Evolutionary conservation across 2,113 vertebrate genomes (phyloP).

Genomic region (Rhinolophus sinicus): DNA sequence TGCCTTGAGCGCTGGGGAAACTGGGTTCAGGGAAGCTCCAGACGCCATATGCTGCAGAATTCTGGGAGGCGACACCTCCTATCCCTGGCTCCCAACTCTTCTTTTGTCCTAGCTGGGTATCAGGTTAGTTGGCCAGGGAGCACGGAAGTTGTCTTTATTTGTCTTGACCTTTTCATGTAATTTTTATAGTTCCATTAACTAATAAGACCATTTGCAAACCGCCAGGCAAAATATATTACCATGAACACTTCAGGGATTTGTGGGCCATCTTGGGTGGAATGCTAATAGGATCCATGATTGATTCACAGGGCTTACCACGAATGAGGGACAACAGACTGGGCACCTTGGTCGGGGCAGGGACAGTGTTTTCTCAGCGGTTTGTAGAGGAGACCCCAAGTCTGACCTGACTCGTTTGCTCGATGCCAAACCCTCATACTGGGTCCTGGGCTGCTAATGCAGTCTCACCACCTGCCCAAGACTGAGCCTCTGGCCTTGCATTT

Average conservation of each 20-base stretch:
- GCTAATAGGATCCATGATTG: conserved; percentile 84
- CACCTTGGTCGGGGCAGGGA: not conserved
- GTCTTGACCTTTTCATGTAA: conserved; percentile 86
- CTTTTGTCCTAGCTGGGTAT: not conserved
- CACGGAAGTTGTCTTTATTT: conserved; percentile 83
- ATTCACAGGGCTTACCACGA: conserved; percentile 74
- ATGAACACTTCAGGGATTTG: conserved; percentile 79
- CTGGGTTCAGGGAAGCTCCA: not conserved
- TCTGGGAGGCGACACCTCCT: not conserved
- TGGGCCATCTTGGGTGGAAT: conserved; percentile 80
- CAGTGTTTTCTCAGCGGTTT: not conserved
- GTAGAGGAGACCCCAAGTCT: not conserved
- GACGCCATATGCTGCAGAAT: not conserved
- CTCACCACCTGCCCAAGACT: not conserved
- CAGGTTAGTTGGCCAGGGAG: conserved; percentile 22
- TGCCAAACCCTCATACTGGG: not conserved
- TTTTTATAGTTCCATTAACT: conserved; percentile 88
- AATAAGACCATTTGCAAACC: conserved; percentile 85
- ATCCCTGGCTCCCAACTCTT: not conserved
- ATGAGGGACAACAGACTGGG: conserved; percentile 38
- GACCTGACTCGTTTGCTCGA: not conserved
- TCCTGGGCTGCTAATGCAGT: not conserved
- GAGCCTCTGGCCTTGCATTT: not conserved
- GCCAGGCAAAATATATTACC: conserved; percentile 83
- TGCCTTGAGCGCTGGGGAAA: not conserved